Evolutionary conservation across 2,113 vertebrate genomes (phyloP), one percentile per base, ranked within the genome.

Genomic region (Cinclus cinclus): DNA sequence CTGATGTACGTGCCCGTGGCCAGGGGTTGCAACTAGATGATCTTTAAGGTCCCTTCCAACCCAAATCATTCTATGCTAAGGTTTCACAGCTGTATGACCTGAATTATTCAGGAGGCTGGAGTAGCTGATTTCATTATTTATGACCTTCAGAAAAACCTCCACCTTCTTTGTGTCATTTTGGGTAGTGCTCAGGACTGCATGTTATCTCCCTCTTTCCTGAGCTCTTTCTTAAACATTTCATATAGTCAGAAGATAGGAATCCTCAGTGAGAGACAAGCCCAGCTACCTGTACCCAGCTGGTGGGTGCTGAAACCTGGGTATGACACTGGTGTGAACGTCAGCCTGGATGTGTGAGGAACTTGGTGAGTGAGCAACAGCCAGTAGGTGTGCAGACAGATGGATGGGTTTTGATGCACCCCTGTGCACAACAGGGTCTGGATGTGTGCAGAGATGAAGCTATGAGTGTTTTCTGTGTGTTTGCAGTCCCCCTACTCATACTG

Each of bases 401-500:
- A 37, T 6, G 8, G 33, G 33, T 44, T 74, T 64, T 4, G 5
- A 4, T 1, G 2, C 27, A 8, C 5, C 25, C 10, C 23, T 74
- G 46, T n/a, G 67, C 23, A 15, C 59, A 27, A 0, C 52, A 13
- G 58, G 21, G 31, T 31, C 71, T 81, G 60, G 39, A 46, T 79
- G 84, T 4, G 11, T 71, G 68, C 46, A 27, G 0, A 59, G 76
- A 3, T 58, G 68, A 69, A 58, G 27, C 27, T 28, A 3, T 59
- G 87, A 28, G 8, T 33, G 35, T 35, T 41, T 33, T 25, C 59
- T n/a, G 37, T 49, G 50, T 6, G 5, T 82, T 96, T 87, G 89
- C 94, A 92, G 90, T 79, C 37, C n/a, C 95, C 84, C 85, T 65
- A 7, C 90, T 92, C 4, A 14, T 95, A 95, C 83, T 20, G 21